Evolutionary conservation across 2,113 vertebrate species (phyloP).

Genomic region (Pelusios castaneus): DNA sequence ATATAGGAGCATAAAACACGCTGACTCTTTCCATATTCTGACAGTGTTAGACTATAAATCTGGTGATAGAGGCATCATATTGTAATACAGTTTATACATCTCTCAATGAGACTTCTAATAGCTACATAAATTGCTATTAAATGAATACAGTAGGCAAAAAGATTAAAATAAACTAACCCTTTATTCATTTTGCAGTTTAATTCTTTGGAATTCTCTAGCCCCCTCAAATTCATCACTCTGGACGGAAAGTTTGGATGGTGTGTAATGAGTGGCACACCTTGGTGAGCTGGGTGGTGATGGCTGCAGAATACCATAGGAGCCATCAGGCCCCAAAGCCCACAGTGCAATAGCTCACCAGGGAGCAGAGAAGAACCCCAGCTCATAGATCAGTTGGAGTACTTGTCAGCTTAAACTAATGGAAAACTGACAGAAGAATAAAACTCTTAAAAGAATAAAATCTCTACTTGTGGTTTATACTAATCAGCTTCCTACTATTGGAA

Average conservation of each 20-base stretch:
- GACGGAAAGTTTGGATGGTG: neutral
- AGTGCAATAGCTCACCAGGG: neutral
- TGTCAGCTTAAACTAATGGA: neutral
- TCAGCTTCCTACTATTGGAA: neutral
- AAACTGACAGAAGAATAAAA: neutral
- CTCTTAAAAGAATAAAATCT: neutral
- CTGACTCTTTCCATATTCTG: neutral
- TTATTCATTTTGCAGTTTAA: neutral
- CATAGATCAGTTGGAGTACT: neutral
- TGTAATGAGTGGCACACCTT: neutral
- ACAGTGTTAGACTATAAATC: neutral
- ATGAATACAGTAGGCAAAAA: neutral
- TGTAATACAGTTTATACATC: neutral
- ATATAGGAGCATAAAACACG: neutral
- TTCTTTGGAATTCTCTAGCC: neutral
- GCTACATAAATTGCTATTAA: neutral
- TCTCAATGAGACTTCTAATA: neutral
- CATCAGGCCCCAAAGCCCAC: neutral
- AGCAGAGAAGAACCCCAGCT: neutral
- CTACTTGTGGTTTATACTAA: conserved; percentile 12
- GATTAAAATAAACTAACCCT: neutral
- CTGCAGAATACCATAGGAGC: neutral
- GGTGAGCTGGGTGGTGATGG: neutral
- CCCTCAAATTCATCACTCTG: neutral
- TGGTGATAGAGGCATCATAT: neutral